Conservation (phyloP, 2,888 invertebrate genomes). For the Metellina segmentata region DNA sequence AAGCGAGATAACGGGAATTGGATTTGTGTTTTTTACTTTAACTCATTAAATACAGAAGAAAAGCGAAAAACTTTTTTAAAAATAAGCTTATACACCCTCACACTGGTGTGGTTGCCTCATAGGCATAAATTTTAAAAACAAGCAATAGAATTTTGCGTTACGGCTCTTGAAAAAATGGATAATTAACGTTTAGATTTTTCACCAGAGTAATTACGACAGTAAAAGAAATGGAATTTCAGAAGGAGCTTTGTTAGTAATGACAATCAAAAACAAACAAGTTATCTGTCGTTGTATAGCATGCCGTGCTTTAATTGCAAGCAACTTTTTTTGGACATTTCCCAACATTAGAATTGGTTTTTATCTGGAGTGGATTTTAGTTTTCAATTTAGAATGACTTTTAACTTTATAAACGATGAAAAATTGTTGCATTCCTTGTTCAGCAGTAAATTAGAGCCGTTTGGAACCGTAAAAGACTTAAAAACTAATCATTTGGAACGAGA, state of each 20-base stretch:
- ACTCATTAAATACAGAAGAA: slow-evolving; percentile 10
- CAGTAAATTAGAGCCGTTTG: too few relatives aligned
- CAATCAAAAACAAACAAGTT: background rate
- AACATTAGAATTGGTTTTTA: too few relatives aligned
- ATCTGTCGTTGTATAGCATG: too few relatives aligned
- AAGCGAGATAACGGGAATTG: background rate
- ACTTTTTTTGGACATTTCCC: too few relatives aligned
- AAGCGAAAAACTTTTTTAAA: background rate
- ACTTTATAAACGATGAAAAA: too few relatives aligned
- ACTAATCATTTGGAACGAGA: too few relatives aligned
- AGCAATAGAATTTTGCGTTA: background rate
- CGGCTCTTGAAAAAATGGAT: background rate
- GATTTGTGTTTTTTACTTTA: background rate
- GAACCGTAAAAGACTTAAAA: too few relatives aligned
- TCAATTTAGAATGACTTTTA: too few relatives aligned
- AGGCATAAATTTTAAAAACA: slow-evolving; percentile 10
- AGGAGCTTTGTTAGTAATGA: background rate
- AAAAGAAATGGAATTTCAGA: background rate
- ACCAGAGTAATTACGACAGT: slow-evolving; percentile 13
- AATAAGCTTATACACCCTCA: background rate
- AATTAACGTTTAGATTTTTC: slow-evolving; percentile 5
- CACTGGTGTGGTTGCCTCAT: background rate
- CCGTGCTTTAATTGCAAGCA: too few relatives aligned
- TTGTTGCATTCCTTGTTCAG: too few relatives aligned
- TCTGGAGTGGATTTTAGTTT: too few relatives aligned